Percentiles rank a stretch among this genome's conserved stretches.
Conservation (phyloP, 2,888 invertebrate species). For the Micropterix aruncella region DNA sequence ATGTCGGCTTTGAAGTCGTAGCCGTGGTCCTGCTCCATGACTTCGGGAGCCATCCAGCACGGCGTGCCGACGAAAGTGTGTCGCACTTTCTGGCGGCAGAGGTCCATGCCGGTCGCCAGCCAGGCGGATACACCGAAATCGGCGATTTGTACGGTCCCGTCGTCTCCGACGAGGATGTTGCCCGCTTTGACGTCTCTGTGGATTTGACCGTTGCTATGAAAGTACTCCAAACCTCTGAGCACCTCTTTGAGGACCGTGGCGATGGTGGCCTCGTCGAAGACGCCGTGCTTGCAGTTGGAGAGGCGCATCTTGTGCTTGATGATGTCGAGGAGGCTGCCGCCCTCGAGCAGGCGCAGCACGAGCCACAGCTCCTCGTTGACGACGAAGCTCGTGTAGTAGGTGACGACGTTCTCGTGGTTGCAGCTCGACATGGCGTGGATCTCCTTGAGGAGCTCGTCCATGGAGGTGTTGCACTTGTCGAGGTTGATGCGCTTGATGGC, state of each 20-base stretch:
- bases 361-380: slow-evolving; percentile 97
- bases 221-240: slow-evolving; percentile 94
- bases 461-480: slow-evolving; percentile 99
- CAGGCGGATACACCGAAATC: slow-evolving; percentile 99
- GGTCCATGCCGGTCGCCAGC: slow-evolving; percentile 92
- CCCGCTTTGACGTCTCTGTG: slow-evolving; percentile 92
- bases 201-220: slow-evolving; percentile 92
- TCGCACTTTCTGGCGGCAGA: slow-evolving; percentile 89
- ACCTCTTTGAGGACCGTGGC: slow-evolving; percentile 96
- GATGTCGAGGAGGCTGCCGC: slow-evolving; percentile 78
- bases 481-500: slow-evolving; percentile 98
- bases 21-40: slow-evolving; percentile 97
- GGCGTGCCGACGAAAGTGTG: slow-evolving; percentile 99
- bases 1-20: slow-evolving; percentile 95
- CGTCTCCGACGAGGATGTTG: slow-evolving; percentile 93
- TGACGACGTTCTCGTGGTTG: slow-evolving; percentile 98
- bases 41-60: slow-evolving; percentile 99
- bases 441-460: slow-evolving; percentile 91
- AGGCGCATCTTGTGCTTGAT: slow-evolving; percentile 93
- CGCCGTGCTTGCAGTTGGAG: slow-evolving; percentile 87
- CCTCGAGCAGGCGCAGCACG: slow-evolving; percentile 91
- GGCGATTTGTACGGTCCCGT: slow-evolving; percentile 96
- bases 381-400: slow-evolving; percentile 98
- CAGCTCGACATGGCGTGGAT: slow-evolving; percentile 98
- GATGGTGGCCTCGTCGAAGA: slow-evolving; percentile 96